A percentile compares a stretch with the other conserved stretches of the same genome.
Evolutionary conservation across 2,888 invertebrate genomes (phyloP).

Genomic region (Liodrosophila aerea): DNA sequence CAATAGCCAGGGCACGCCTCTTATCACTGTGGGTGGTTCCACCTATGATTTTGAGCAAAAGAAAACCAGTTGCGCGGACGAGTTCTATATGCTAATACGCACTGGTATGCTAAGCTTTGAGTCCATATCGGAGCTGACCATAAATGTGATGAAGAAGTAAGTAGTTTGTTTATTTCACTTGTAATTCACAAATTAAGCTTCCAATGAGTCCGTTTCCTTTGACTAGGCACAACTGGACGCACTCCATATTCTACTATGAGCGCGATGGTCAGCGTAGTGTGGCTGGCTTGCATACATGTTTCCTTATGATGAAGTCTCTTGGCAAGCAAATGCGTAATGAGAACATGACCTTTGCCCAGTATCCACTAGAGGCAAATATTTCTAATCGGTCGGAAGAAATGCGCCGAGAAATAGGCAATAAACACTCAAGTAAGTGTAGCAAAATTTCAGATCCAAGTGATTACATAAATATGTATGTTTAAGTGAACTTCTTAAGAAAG

Average conservation of each 20-base stretch:
- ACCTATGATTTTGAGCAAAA: conserved; percentile 89
- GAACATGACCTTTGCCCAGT: conserved; percentile 81
- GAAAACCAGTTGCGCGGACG: conserved; percentile 87
- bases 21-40: conserved; percentile 91
- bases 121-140: conserved; percentile 88
- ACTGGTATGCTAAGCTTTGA: conserved; percentile 89
- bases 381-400: conserved; percentile 86
- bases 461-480: too few relatives aligned
- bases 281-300: conserved; percentile 89
- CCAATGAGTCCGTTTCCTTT: too few relatives aligned
- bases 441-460: too few relatives aligned
- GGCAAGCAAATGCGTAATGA: conserved; percentile 84
- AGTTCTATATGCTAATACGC: conserved; percentile 90
- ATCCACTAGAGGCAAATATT: conserved; percentile 78
- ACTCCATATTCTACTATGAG: conserved; percentile 89
- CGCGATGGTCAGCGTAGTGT: conserved; percentile 87
- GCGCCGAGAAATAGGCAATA: conserved; percentile 86
- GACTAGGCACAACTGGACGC: conserved; percentile 88
- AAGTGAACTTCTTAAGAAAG: too few relatives aligned
- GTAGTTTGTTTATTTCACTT: conserved; percentile 46
- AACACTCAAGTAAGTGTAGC: conserved; percentile 88
- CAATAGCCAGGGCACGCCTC: conserved; percentile 88
- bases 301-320: conserved; percentile 89
- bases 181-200: too few relatives aligned
- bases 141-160: conserved; percentile 88